Base-by-base conservation (phyloP, 2,113 vertebrate genomes). In the Cynoglossus semilaevis region DNA sequence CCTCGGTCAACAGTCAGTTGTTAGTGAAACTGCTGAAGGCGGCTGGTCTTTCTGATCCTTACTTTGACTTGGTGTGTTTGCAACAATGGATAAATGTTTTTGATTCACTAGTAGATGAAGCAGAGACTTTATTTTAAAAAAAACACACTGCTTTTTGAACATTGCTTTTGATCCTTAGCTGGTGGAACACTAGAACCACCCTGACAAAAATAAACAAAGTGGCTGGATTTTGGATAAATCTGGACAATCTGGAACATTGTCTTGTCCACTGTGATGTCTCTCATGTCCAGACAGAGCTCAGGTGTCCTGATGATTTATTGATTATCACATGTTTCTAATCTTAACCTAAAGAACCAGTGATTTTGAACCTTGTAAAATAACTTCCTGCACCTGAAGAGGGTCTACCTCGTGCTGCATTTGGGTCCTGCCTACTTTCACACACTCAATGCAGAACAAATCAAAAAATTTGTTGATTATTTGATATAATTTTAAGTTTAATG, bases 51-150 rank as follows among this genome's bases (percentile, higher is more conserved):
- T 54, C 52, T 38, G 34, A 65, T 68, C 67, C 43, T 64, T 56
- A 42, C 77, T 71, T 80, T 77, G 81, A 78, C 70, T 84, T 80
- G 59, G 80, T 57, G 48, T 56, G 51, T 60, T 72, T 19, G 63
- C 49, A 54, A 69, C 41, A 19, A 75, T 54, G 54, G 60, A n/a
- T n/a, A 63, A 46, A 46, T 29, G 16, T 36, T 38, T n/a, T n/a
- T n/a, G n/a, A n/a, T n/a, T n/a, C n/a, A n/a, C n/a, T n/a, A n/a
- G n/a, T n/a, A n/a, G n/a, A n/a, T 18, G 4, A 16, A 46, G 15
- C 22, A 40, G 61, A 18, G 10, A 19, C 55, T 44, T 13, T 14
- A 46, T 11, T 10, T 40, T 7, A 34, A 29, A 29, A 29, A n/a
- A n/a, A n/a, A n/a, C n/a, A n/a, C n/a, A n/a, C n/a, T n/a, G n/a